These are phyloP conservation scores for Monochamus saltuarius DNA, from an alignment of 1,140 invertebrate genomes.

Conservation along the genomic window DNA sequence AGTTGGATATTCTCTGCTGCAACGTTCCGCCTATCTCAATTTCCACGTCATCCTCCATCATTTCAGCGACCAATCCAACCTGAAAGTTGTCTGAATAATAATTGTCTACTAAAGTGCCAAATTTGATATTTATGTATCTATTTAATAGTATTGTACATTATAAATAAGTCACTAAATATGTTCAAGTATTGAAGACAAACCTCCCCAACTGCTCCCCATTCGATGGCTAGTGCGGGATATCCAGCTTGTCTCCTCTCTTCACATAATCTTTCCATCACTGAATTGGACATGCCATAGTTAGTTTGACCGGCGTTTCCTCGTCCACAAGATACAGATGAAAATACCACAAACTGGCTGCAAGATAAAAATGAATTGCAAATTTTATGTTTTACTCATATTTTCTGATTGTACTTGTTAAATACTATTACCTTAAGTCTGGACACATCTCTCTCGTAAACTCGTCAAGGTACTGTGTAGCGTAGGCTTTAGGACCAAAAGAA, in stretches of 20 bases:
- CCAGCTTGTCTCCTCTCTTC: constrained; percentile 60
- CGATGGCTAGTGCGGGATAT: constrained; percentile 66
- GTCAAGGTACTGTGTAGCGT: constrained; percentile 55
- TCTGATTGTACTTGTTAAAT: neutral
- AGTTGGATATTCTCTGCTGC: constrained; percentile 79
- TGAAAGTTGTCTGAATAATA: constrained; percentile 23
- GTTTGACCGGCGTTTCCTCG: constrained; percentile 85
- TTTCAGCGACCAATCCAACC: constrained; percentile 74
- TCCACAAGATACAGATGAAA: constrained; percentile 86
- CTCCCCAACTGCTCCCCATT: constrained; percentile 73
- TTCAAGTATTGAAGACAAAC: constrained; percentile 46
- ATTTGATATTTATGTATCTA: neutral
- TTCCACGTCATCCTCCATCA: constrained; percentile 77
- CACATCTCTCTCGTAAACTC: constrained; percentile 55
- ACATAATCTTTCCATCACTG: constrained; percentile 72
- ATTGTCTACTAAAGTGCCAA: too few relatives aligned
- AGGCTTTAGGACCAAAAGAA: constrained; percentile 56
- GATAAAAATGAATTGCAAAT: neutral
- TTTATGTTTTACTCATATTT: too few relatives aligned
- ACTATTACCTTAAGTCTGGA: constrained; percentile 48
- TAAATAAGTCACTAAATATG: neutral
- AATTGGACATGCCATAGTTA: constrained; percentile 81
- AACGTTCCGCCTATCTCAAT: constrained; percentile 75
- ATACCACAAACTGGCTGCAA: constrained; percentile 65
- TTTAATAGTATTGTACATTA: neutral